Evolutionary conservation across 2,797 vertebrate species (phyloP), one percentile per base, ranked within the genome.

Genomic region (Alcedo quadribrachys): DNA sequence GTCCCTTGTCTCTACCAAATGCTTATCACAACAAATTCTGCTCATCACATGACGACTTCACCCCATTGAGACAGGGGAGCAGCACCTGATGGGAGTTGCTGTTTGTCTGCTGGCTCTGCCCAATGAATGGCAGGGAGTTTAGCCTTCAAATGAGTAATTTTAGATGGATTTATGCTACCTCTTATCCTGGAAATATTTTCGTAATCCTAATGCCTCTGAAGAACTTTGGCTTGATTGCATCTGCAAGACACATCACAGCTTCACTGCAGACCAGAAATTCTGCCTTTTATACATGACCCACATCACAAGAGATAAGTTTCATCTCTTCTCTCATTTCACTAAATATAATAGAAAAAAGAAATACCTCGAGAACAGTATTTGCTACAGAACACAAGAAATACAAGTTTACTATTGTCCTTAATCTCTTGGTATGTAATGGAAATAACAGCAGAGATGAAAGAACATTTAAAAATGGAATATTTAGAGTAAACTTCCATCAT

Each of bases 171-270:
- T 17, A 4, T 51, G 60, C 61, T 85, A 73, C 27, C 58, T 88
- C 37, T 51, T 80, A 14, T 76, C 42, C 63, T 51, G 74, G 27
- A 79, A 93, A 61, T 70, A 85, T 15, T 58, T 84, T 81, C 15
- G 22, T 45, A 66, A 57, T 81, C 40, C 28, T 75, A 54, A 30
- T 20, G 45, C 50, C 70, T 94, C 50, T 86, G 50, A 90, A 88
- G 85, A 89, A 40, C 83, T 93, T 92, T 74, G 77, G 63, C 62
- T 93, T 93, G 73, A 81, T 87, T 82, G 48, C 67, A 92, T 90
- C 43, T 89, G 81, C 77, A 92, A 89, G 85, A 89, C 83, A 77
- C 91, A 85, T 93, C 91, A 91, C 63, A 94, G 92, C 85, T 91
- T 83, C 81, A 91, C 82, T 61, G 42, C 73, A 85, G 81, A 92